Evolutionary conservation across 2,113 vertebrate genomes (phyloP).

Genomic region (Otocyon megalotis): DNA sequence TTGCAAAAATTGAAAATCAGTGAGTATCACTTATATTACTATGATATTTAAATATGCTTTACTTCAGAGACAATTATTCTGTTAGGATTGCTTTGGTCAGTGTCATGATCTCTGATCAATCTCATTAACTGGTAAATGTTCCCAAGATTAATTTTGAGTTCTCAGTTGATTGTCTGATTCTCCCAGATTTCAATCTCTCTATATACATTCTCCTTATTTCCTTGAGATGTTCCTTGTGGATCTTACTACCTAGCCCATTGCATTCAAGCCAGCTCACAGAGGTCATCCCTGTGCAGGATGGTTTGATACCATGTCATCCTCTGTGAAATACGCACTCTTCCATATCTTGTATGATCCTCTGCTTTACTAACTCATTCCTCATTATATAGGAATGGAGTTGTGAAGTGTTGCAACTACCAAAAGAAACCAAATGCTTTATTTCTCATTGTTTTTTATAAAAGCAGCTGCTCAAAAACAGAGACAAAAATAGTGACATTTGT

Average conservation of each 20-base stretch:
- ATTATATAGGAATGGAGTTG: not conserved
- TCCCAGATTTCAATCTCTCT: not conserved
- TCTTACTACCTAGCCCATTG: not conserved
- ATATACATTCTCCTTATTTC: not conserved
- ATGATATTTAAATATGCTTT: not conserved
- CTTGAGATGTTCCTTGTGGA: not conserved
- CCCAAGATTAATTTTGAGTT: not conserved
- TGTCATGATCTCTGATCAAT: not conserved
- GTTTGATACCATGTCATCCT: fast-evolving
- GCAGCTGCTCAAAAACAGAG: not conserved
- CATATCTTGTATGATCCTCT: not conserved
- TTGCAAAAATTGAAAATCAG: not conserved
- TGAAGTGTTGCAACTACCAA: not conserved
- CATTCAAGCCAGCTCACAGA: too few species aligned
- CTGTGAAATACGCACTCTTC: not conserved
- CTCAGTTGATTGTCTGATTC: not conserved
- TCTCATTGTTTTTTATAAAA: not conserved
- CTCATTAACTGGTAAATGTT: not conserved
- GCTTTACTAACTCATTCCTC: not conserved
- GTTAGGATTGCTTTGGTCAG: not conserved
- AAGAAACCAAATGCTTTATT: not conserved
- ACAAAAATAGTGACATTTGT: not conserved
- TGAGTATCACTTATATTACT: not conserved
- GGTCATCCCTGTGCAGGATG: not conserved
- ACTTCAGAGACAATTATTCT: not conserved